Conservation (phyloP, 2,797 vertebrate species). For the Myotis daubentonii region DNA sequence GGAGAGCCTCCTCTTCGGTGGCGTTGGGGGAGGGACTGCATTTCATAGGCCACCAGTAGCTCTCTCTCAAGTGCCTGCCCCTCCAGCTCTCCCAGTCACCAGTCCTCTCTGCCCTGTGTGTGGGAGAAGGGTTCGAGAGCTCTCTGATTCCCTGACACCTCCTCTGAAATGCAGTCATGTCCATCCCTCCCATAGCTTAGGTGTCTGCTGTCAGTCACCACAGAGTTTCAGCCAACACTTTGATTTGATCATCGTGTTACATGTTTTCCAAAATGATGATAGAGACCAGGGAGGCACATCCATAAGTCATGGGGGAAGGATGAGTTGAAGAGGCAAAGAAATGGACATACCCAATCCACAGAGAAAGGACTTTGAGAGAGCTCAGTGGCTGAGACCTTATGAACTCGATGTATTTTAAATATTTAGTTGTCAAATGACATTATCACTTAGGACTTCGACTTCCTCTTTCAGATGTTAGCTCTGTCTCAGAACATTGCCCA, state of each 20-base stretch:
- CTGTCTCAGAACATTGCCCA: conserved; percentile 90
- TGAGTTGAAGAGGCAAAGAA: not conserved
- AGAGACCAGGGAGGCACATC: not conserved
- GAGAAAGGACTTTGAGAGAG: not conserved
- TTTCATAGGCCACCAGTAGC: not conserved
- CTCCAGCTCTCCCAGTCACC: not conserved
- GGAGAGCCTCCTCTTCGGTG: not conserved
- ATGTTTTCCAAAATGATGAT: not conserved
- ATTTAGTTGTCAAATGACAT: conserved; percentile 7
- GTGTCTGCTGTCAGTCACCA: not conserved
- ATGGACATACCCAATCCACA: not conserved
- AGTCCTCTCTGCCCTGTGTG: not conserved
- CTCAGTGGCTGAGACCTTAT: not conserved
- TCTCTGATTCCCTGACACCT: not conserved
- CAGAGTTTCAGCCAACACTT: not conserved
- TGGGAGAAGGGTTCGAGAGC: not conserved
- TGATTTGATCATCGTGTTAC: not conserved
- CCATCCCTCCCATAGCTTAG: not conserved
- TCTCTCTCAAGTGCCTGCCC: not conserved
- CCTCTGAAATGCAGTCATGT: not conserved
- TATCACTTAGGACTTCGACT: not conserved
- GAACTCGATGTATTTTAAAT: not conserved
- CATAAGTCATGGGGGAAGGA: not conserved
- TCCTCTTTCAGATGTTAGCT: conserved; percentile 86
- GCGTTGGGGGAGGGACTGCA: not conserved